Conservation (phyloP, 2,888 invertebrate species). For the Ptychoptera albimana region DNA sequence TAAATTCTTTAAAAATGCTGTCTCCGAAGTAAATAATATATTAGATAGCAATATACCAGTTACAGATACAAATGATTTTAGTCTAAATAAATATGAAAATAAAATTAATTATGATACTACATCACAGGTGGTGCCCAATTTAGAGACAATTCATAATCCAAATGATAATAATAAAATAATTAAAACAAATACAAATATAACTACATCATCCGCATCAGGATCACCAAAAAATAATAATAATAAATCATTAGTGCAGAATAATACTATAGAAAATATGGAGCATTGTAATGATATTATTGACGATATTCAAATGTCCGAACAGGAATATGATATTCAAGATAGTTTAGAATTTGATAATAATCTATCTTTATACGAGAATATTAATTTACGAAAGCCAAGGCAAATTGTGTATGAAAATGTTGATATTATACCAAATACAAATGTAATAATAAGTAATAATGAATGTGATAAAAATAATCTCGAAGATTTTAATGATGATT, state of each 20-base stretch:
- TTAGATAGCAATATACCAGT: conserved; percentile 20
- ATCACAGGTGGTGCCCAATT: conserved; percentile 4
- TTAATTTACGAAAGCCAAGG: conserved; percentile 24
- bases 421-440: conserved; percentile 18
- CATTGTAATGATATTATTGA: conserved; percentile 11
- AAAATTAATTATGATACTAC: neutral
- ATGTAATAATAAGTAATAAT: neutral
- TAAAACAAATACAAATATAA: conserved; percentile 8
- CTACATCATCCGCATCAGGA: conserved; percentile 5
- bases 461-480: neutral
- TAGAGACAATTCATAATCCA: neutral
- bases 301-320: conserved; percentile 14
- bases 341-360: conserved; percentile 18
- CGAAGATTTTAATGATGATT: no score
- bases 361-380: conserved; percentile 28
- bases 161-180: neutral
- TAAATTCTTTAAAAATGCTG: conserved; percentile 54
- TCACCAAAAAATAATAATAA: conserved; percentile 15
- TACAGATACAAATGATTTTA: neutral
- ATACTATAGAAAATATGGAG: conserved; percentile 16
- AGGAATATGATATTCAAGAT: conserved; percentile 13
- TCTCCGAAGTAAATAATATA: conserved; percentile 55
- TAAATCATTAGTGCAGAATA: conserved; percentile 11
- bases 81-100: conserved; percentile 2
- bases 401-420: conserved; percentile 26